Base-by-base conservation (phyloP, 2,797 vertebrate genomes). In the Sardinella longiceps region DNA sequence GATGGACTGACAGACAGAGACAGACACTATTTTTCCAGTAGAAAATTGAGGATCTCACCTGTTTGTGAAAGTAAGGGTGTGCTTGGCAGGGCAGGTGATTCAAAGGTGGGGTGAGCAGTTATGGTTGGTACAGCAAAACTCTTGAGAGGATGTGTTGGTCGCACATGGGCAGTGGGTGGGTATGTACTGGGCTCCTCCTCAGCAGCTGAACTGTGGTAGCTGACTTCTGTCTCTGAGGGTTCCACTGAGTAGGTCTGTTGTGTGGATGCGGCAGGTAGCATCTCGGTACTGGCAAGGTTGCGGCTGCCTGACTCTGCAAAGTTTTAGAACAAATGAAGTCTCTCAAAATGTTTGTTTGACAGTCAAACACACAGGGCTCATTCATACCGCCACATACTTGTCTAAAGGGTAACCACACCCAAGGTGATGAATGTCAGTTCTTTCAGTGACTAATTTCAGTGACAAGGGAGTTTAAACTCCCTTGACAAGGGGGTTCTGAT, bases 101-200 rank as follows among this genome's bases (percentile, higher is more conserved):
- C 98, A 0, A 96, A 99, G 0, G 92, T 33, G n/a, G 96, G 87
- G 25, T 91, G 77, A 0, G 94, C 86, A 0, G 97, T 96, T 83
- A 98, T 90, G 0, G 97, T 96, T 0, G 97, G 97, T 88, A 99
- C 97, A 0, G 98, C 98, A 0, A 99, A 99, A 93, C 98, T 99
- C 95, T 99, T 99, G 84, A 99, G 92, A 0, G 98, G 98, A 92
- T 99, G 98, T 0, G 98, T 97, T 43, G 97, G 96, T 11, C 97
- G 95, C 9, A 90, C 85, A 9, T 92, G 97, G 66, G 96, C 98
- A 0, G 95, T 97, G 66, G 90, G 97, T 83, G 94, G 96, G 85
- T 93, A 96, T 89, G 97, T 97, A 90, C 95, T 95, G 0, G 96
- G 90, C 80, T 99, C 98, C 83, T 99, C 98, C 60, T 97, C 96